Percentiles rank a stretch among this genome's conserved stretches.
These are phyloP conservation scores for Steatornis caripensis DNA, from an alignment of 2,113 vertebrate species.

Conservation along the genomic window DNA sequence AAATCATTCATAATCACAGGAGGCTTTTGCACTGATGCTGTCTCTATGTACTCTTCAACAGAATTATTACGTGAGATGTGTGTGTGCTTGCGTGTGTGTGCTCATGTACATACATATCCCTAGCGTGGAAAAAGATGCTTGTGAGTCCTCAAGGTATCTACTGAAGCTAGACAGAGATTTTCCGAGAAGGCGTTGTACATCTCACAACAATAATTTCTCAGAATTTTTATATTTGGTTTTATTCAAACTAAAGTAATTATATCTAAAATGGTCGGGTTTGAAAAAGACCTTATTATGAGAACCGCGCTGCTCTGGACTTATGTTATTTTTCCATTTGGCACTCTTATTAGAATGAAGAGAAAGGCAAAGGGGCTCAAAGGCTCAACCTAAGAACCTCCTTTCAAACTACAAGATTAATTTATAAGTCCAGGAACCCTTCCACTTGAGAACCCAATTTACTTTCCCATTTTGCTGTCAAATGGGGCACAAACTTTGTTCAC, in stretches of 20 bases:
- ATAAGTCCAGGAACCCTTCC: background rate
- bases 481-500: background rate
- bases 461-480: background rate
- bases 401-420: background rate
- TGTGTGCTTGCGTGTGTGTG: rapidly evolving
- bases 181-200: rapidly evolving
- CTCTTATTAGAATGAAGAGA: background rate
- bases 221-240: background rate
- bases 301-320: background rate
- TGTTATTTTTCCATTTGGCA: background rate
- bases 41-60: background rate
- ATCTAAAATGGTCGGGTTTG: background rate
- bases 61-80: rapidly evolving
- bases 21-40: background rate
- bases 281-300: background rate
- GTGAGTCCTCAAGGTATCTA: background rate
- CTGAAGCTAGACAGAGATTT: background rate
- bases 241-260: background rate
- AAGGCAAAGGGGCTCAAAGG: background rate
- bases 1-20: background rate
- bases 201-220: rapidly evolving
- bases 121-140: rapidly evolving
- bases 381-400: background rate
- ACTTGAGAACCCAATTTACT: background rate
- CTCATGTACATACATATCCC: rapidly evolving